Evolutionary conservation across 2,113 vertebrate genomes (phyloP), one percentile per base, ranked within the genome.

Genomic region (Lasiurus borealis): DNA sequence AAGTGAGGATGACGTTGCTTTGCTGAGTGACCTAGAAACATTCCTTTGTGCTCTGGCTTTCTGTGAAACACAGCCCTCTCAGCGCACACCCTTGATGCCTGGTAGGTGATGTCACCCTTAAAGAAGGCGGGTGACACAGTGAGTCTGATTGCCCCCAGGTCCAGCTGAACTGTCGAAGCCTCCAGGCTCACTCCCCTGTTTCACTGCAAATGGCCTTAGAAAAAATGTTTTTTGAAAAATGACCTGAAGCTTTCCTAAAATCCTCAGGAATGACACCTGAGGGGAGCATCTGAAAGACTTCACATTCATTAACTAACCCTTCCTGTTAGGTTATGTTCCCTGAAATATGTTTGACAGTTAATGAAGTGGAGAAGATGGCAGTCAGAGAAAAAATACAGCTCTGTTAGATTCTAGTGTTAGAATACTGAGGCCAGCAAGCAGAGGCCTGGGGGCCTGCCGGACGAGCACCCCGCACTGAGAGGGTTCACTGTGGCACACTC

Each of bases 321-420:
- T 85, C 96, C 92, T 57, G 96, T 98, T 94, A 94, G 97, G 87
- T 97, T 97, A 27, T 78, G 88, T 93, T 97, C 82, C 94, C 91
- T 97, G 97, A 96, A 95, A 69, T 72, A 82, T 89, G 48, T 88
- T 87, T 97, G 97, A 96, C 98, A 97, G 96, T 96, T 97, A 97
- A 97, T 91, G 93, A 97, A 97, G 95, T 92, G 91, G 95, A 96
- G 95, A 95, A 92, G 97, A 87, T 95, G 95, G 88, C 85, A 91
- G 86, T 85, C 14, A 54, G 93, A 91, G 97, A 92, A 96, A 94
- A 97, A 93, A 92, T 81, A 96, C 85, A 96, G 93, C 50, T 85
- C 95, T 94, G 72, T 88, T 92, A 95, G 97, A 71, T 96, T 90
- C 96, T 75, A 83, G 91, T 31, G 81, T 52, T 48, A 80, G 95